Evolutionary conservation across 1,140 invertebrate species (phyloP), one percentile per base, ranked within the genome.

Genomic region (Euura saliciscinereae): DNA sequence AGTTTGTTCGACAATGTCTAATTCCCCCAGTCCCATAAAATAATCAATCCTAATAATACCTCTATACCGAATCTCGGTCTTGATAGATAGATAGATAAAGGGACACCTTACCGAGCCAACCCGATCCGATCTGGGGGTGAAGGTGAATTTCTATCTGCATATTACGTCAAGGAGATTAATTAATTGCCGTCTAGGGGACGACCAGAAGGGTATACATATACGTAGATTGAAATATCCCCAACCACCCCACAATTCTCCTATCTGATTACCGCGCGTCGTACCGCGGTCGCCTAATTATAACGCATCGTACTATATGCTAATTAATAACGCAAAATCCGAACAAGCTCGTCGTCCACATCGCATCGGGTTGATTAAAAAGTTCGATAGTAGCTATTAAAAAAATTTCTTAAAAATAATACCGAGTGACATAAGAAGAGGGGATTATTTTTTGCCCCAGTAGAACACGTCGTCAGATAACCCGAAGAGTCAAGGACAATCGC

Each of bases 131-230:
- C 28, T 28, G 28, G 28, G 28, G 28, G 28, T 28, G 28, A 28
- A 28, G 28, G 28, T 28, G 28, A 28, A 28, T 28, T 28, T 28
- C 28, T 28, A 28, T 59, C 10, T 59, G 51, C 51, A 59, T 6
- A 6, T 59, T 59, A 59, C 51, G 51, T 6, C 76, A 77, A 78
- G 77, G 68, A 70, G 72, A 77, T 81, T 85, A 85, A 86, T 83
- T 83, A 82, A 86, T 86, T 81, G 82, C 82, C 80, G 80, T 77
- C 82, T 73, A 80, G 83, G 82, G 84, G 80, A 84, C 84, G 82
- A 83, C 85, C 83, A 28, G 28, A 28, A 28, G 28, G 82, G 78
- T 74, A 75, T 28, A n/a, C 51, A n/a, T 8, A 77, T 77, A 82
- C 81, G 78, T 79, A 82, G 82, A 84, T 82, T 79, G 77, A 82